phyloP scores from a whole-genome alignment of 2,113 vertebrate species.

The Brachyhypopomus gauderio region DNA sequence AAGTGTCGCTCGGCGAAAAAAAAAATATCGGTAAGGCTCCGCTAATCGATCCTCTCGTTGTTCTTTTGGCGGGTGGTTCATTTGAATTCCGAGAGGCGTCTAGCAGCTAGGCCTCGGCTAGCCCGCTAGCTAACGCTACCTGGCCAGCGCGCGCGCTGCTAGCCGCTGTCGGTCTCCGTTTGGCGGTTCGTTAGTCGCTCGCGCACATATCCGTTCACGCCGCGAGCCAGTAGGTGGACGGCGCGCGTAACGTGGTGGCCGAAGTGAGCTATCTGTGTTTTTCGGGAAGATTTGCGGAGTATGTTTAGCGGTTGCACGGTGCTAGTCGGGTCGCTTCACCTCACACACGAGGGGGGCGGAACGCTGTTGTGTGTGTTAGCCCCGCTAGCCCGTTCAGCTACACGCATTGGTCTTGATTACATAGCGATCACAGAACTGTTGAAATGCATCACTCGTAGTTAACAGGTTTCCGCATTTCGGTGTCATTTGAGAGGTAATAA shows the following conservation, averaged over 20 bases:
- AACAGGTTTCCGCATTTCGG: background rate
- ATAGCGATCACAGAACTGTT: background rate
- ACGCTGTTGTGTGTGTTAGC: constrained; percentile 43
- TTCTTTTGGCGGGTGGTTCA: constrained; percentile 49
- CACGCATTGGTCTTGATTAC: background rate
- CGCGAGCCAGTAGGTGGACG: too few relatives aligned
- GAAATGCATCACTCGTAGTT: background rate
- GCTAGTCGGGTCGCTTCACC: constrained; percentile 22
- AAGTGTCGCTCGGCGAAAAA: too few relatives aligned
- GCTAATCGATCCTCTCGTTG: constrained; percentile 57
- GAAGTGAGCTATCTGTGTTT: background rate
- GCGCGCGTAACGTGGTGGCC: too few relatives aligned
- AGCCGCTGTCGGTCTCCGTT: background rate
- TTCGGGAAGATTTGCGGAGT: background rate
- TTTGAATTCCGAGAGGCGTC: constrained; percentile 55
- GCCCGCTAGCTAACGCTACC: constrained; percentile 15
- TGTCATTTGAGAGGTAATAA: background rate
- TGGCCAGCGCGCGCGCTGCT: constrained; percentile 53
- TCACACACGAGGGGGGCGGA: constrained; percentile 73
- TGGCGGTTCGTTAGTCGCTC: too few relatives aligned
- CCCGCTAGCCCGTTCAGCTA: background rate
- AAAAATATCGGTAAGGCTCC: constrained; percentile 64
- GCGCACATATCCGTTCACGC: too few relatives aligned
- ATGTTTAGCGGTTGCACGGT: background rate
- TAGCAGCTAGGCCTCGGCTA: constrained; percentile 62